phyloP scores from a whole-genome alignment of 2,113 vertebrate genomes.

The Leptodactylus fuscus region DNA sequence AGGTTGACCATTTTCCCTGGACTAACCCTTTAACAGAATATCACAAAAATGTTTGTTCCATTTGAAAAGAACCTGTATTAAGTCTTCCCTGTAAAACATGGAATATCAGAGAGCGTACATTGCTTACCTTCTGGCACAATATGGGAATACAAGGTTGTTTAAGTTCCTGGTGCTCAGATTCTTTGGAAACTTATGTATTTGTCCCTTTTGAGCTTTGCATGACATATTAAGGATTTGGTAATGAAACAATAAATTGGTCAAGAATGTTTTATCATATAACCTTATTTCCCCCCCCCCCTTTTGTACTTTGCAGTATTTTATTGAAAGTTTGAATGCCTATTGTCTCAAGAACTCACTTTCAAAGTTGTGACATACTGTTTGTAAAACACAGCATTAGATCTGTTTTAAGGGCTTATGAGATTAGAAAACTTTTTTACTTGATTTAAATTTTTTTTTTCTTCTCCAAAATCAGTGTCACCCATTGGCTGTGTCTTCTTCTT shows the following conservation, averaged over 20 bases:
- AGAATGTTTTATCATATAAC: background rate
- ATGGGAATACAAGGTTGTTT: background rate
- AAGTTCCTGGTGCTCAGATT: background rate
- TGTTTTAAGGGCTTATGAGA: background rate
- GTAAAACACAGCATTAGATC: background rate
- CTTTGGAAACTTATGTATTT: background rate
- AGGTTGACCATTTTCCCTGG: too few species aligned
- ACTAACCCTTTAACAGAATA: too few species aligned
- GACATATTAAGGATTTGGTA: background rate
- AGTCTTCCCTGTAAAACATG: background rate
- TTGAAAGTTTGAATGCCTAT: too few species aligned
- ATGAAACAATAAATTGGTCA: slow-evolving; percentile 21
- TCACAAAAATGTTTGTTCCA: background rate
- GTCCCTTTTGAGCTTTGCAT: slow-evolving; percentile 3
- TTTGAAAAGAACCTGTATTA: background rate
- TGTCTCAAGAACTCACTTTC: too few species aligned
- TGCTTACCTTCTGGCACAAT: background rate
- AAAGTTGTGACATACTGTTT: too few species aligned
- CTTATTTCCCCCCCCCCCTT: background rate
- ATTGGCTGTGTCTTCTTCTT: background rate
- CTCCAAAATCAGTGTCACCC: background rate
- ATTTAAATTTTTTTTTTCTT: too few species aligned
- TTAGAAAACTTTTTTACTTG: background rate
- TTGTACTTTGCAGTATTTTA: slow-evolving; percentile 17
- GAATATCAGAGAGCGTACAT: background rate